Base-by-base conservation (phyloP, 1,140 invertebrate species). In the Hylaeus anthracinus region DNA sequence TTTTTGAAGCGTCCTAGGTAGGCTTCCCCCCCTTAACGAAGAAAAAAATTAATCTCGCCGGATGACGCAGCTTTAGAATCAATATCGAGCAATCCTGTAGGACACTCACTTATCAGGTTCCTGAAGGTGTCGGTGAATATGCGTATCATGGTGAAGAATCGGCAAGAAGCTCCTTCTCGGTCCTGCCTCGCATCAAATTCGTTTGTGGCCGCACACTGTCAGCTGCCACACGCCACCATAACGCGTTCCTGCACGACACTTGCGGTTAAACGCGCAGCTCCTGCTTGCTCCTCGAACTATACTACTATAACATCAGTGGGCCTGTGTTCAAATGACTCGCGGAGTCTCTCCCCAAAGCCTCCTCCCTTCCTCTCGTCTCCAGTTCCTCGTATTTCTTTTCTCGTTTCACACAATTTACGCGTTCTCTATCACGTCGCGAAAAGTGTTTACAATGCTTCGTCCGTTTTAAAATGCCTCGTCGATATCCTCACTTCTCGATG, bases 81-180 rank as follows among this genome's bases (percentile, higher is more conserved):
- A 45, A 10, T 15, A 15, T 43, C 12, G 1, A 37, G 41, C 26
- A 72, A 66, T 79, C 63, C 9, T 37, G 26, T 41, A 8, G 55
- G 69, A 81, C 82, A 93, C 92, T 93, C 90, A 93, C 92, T 90
- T 89, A 93, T 93, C 43, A 92, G 88, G 78, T 90, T 91, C 73
- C 83, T 92, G 81, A 93, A 89, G 89, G 90, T 91, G 78, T 92
- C 92, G 5, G 89, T 81, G 79, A 93, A 89, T 85, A 93, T 92
- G 88, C 90, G 91, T 83, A 92, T 90, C 91, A 93, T 93, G 76
- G 81, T 92, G 90, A 72, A 74, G 73, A 51, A 61, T 72, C 61
- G 41, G 39, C 41, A 72, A 69, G 65, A 79, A 63, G 73, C 63
- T 74, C 82, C 64, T 78, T 58, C 60, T 73, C 75, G 79, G 41